Evolutionary conservation across 2,888 invertebrate genomes (phyloP), one percentile per base, ranked within the genome.

Genomic region (Cotesia congregata): DNA sequence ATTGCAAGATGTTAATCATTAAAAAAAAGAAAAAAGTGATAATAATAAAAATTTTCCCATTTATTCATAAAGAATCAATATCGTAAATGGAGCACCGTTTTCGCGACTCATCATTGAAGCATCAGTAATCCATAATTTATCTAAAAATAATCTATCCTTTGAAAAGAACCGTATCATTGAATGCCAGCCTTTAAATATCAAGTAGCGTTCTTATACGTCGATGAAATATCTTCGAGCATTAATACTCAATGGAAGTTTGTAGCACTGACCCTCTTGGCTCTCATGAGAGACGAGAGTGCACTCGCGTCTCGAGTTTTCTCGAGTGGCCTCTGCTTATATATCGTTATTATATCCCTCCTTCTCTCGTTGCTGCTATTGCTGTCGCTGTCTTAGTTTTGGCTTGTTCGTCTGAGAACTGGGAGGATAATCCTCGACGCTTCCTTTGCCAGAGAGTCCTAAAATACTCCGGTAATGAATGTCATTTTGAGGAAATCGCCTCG

Each of bases 391-490:
- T 20, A 50, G 3, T 67, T 50, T 59, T 20, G 7, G 1, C 20
- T 12, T 59, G 30, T 39, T n/a, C 30, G 7, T 30, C 30, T 30
- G 3, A 9, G 17, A 30, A 62, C 20, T 72, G 40, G 38, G 59
- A 67, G 39, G 64, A 20, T 77, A 73, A 77, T 77, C 70, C 76
- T 65, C 62, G 68, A 73, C 59, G 59, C 73, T 77, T 77, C 70
- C 73, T 77, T 30, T 30, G 30, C 30, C 69, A 64, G 20, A 59
- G 65, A 59, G 20, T 68, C 60, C 67, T 41, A 61, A 39, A 71
- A 70, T 77, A 71, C 60, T 71, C 77, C 77, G 77, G 77, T 77
- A 77, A 77, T 77, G 74, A 74, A 77, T 74, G 74, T 77, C 74
- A 77, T 77, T 77, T 64, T 60, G 60, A 77, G 77, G 74, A 77